Base-by-base conservation (phyloP, 2,888 invertebrate species). In the Lochmaea capreae region DNA sequence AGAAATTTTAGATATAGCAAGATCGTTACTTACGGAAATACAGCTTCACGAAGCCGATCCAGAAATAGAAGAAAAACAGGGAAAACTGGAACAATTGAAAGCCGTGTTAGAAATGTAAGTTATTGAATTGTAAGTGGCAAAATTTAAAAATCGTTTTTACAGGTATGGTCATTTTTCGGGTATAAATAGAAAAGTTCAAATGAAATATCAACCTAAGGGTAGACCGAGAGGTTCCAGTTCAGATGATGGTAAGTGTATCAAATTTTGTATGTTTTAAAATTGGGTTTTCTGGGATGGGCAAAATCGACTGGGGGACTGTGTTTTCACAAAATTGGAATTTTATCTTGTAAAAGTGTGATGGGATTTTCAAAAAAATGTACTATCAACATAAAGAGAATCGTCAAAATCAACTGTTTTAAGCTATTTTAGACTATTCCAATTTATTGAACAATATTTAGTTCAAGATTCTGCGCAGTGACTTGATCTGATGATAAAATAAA, bases 161-260 rank as follows among this genome's bases (percentile, higher is more conserved):
- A 97, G 97, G 97, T 98, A 99, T 87, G 99, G 98, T 0, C 97
- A 99, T 89, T 99, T 99, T 90, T 99, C 98, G 63, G 99, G 99
- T 59, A 99, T 99, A 83, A 99, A 99, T 90, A 94, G 99, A 78
- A 99, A 99, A 89, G 98, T 99, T 76, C 99, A 99, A 90, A 94
- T 99, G 93, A 99, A 99, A 89, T 99, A 99, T 89, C 97, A 98
- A 88, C 98, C 98, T 1, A 93, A 96, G 82, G 98, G 98, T 0
- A 91, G 97, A 75, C 96, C 97, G 59, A 91, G 96, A 79, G 95
- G 95, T 79, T 96, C 97, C 81, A 95, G 95, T 87, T 96, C 96
- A 81, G 97, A 97, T 90, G 97, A 97, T 91, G 96, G 96, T 94
- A 93, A 92, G 90, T 65, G 46, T 9, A 61, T n/a, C 18, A 52